Conservation (phyloP, 2,113 vertebrate species). For the Pampusana beccarii region DNA sequence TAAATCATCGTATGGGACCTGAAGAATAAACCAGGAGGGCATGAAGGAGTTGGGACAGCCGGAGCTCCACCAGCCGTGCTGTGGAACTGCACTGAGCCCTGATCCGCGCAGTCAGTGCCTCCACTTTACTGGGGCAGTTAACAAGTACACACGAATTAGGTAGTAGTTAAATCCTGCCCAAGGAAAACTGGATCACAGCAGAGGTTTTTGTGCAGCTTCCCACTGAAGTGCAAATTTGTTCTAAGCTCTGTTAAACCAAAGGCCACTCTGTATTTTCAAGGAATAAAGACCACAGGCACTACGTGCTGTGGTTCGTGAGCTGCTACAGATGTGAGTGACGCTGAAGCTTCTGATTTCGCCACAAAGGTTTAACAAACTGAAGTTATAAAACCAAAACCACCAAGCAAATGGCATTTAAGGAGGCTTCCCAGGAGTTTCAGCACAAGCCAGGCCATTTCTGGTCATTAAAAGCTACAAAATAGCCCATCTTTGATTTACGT, state of each 20-base stretch:
- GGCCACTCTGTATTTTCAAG: neutral
- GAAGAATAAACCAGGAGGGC: neutral
- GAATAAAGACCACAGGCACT: neutral
- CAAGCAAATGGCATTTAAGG: neutral
- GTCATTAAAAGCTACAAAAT: neutral
- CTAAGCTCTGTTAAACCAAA: neutral
- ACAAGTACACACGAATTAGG: neutral
- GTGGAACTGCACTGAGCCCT: neutral
- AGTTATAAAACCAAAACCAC: neutral
- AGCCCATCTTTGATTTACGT: neutral
- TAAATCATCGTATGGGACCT: constrained; percentile 94
- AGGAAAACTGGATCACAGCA: neutral
- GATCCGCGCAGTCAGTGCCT: neutral
- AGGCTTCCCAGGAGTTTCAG: neutral
- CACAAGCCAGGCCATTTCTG: neutral
- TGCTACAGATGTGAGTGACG: neutral
- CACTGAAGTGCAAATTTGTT: neutral
- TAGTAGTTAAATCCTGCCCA: neutral
- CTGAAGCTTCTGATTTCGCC: neutral
- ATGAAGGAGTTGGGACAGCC: neutral
- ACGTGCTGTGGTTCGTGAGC: neutral
- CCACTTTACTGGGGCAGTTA: neutral
- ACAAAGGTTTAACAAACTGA: accelerated
- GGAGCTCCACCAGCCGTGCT: neutral
- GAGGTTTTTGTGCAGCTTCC: neutral